Evolutionary conservation across 2,888 invertebrate genomes (phyloP).

Genomic region (Alentia gelatinosa): DNA sequence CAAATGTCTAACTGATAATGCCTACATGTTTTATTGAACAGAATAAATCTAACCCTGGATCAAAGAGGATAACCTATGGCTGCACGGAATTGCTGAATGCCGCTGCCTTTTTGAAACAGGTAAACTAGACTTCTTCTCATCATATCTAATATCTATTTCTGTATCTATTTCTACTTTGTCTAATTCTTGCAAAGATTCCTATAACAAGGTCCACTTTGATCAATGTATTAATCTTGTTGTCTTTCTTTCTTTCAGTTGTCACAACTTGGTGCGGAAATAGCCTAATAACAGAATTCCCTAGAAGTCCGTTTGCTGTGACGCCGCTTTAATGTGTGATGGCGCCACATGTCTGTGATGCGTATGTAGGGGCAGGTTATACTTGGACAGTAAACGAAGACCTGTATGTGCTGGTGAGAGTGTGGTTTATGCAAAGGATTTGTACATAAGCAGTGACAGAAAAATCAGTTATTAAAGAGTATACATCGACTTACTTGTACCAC

Average conservation of each 20-base stretch:
- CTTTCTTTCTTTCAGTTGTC: slow-evolving; percentile 2
- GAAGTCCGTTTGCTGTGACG: not conserved
- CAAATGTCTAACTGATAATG: too few species aligned
- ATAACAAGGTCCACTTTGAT: not conserved
- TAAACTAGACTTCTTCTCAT: too few species aligned
- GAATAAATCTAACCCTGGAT: slow-evolving; percentile 84
- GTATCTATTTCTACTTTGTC: not conserved
- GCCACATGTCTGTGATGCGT: not conserved
- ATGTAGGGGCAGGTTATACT: not conserved
- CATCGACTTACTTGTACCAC: too few species aligned
- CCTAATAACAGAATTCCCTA: not conserved
- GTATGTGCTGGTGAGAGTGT: too few species aligned
- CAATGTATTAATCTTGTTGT: not conserved
- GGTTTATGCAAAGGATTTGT: too few species aligned
- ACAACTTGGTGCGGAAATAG: slow-evolving; percentile 7
- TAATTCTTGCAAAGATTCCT: not conserved
- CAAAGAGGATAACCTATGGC: slow-evolving; percentile 94
- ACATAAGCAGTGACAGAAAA: not conserved
- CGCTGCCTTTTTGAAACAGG: slow-evolving; percentile 94
- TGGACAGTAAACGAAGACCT: too few species aligned
- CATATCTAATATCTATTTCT: too few species aligned
- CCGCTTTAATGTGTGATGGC: not conserved
- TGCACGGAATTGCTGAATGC: slow-evolving; percentile 96
- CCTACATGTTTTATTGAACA: too few species aligned
- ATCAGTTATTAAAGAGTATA: not conserved